Base-by-base conservation (phyloP, 2,797 vertebrate genomes). In the Paedocypris micromegethes region DNA sequence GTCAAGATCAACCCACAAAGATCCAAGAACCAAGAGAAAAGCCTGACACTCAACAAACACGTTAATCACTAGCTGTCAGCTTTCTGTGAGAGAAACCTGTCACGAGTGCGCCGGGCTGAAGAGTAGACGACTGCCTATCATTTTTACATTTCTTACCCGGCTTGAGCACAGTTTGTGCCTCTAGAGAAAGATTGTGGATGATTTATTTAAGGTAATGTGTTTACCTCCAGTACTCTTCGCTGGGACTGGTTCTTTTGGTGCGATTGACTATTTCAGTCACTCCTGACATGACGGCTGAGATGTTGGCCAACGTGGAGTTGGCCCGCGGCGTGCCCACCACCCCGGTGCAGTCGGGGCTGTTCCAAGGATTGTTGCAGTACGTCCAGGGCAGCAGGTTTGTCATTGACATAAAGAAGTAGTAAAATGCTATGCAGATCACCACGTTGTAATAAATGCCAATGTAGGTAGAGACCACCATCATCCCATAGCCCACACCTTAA, bases 361-460 rank as follows among this genome's bases (percentile, higher is more conserved):
- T 98, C 97, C 97, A 99, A 64, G 87, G 74, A 85, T 98, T 99
- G 83, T 88, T 92, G 85, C 97, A 99, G 90, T 95, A 98, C 0
- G 97, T 93, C 97, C 97, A 99, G n/a, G 97, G 97, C 82, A 99
- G 87, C 80, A 96, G 80, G 1, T 76, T 93, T 0, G 93, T 95
- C 96, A 98, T 97, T 78, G 97, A 99, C 65, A 88, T 89, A 86
- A 99, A 99, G 84, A 99, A 99, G 91, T 98, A 99, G 90, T 99
- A 98, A 89, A 99, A 96, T 81, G 96, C 91, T 40, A 99, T 94
- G 86, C 93, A 97, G 80, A 99, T 97, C 77, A 99, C 94, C 86
- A 99, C 96, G 38, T 99, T 99, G 91, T 99, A 99, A 83, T 99
- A 99, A 86, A 99, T 97, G 51, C 96, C 97, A 47, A 99, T 99